A percentile compares a stretch with the other conserved stretches of the same genome.
phyloP scores from a whole-genome alignment of 2,113 vertebrate species.

The Callocephalon fimbriatum region DNA sequence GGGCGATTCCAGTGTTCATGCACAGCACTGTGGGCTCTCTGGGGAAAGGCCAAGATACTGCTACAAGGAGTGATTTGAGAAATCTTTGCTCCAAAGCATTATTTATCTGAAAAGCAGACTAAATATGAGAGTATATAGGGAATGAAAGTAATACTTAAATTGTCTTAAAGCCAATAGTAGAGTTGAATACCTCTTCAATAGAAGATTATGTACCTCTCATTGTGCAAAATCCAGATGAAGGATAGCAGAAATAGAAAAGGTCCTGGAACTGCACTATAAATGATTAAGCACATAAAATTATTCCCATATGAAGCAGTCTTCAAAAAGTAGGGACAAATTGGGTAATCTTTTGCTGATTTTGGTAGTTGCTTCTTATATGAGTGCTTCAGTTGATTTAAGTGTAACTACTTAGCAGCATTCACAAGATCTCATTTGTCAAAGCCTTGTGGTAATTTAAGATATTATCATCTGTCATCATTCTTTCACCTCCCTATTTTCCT shows the following conservation, averaged over 20 bases:
- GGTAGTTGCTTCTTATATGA: background rate
- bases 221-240: background rate
- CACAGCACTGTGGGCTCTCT: background rate
- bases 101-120: background rate
- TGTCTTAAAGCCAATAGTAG: background rate
- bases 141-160: background rate
- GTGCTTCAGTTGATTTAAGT: constrained; percentile 8
- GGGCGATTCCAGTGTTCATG: background rate
- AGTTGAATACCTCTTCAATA: background rate
- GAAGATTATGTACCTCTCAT: background rate
- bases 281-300: background rate
- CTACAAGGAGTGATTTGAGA: background rate
- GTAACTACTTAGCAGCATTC: background rate
- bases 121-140: background rate
- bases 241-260: background rate
- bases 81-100: background rate
- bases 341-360: constrained; percentile 34
- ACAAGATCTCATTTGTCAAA: constrained; percentile 42
- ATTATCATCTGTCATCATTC: constrained; percentile 56
- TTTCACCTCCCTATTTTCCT: constrained; percentile 43
- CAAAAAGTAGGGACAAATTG: constrained; percentile 33
- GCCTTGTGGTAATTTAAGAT: constrained; percentile 51
- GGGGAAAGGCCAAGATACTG: background rate
- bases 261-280: background rate
- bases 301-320: constrained; percentile 28